Conservation (phyloP, 2,113 vertebrate genomes). For the Sinocyclocheilus grahami region DNA sequence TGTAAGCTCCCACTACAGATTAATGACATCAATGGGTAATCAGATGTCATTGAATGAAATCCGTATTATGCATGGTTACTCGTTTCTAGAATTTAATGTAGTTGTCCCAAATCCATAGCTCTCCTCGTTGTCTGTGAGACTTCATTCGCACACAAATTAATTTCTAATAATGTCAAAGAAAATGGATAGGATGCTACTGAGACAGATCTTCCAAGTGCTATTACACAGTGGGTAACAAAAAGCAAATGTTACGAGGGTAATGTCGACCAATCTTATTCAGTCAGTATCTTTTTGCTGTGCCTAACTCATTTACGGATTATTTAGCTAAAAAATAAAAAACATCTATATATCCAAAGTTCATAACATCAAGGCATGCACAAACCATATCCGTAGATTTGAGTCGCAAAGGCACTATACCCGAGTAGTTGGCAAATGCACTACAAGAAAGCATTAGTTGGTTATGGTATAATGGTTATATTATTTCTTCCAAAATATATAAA, state of each 20-base stretch:
- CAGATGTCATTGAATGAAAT: conserved; percentile 34
- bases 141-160: conserved; percentile 11
- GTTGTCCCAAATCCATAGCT: conserved; percentile 24
- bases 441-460: not conserved
- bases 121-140: conserved; percentile 42
- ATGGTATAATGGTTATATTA: not conserved
- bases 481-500: conserved; percentile 38
- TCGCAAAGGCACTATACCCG: not conserved
- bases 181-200: conserved; percentile 11
- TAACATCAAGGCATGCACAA: not conserved
- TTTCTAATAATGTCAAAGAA: conserved; percentile 16
- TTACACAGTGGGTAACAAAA: conserved; percentile 45
- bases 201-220: conserved; percentile 57
- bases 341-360: conserved; percentile 10
- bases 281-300: conserved; percentile 34
- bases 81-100: conserved; percentile 27
- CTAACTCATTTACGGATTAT: conserved; percentile 17
- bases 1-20: not conserved
- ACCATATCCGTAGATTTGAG: conserved; percentile 1
- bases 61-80: conserved; percentile 52
- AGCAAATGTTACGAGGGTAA: not conserved
- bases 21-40: conserved; percentile 6
- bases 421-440: not conserved
- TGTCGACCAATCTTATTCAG: not conserved
- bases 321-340: not conserved